Percentiles rank a stretch among this genome's conserved stretches.
These are phyloP conservation scores for Thamnophis elegans DNA, from an alignment of 2,797 vertebrate genomes.

Conservation along the genomic window DNA sequence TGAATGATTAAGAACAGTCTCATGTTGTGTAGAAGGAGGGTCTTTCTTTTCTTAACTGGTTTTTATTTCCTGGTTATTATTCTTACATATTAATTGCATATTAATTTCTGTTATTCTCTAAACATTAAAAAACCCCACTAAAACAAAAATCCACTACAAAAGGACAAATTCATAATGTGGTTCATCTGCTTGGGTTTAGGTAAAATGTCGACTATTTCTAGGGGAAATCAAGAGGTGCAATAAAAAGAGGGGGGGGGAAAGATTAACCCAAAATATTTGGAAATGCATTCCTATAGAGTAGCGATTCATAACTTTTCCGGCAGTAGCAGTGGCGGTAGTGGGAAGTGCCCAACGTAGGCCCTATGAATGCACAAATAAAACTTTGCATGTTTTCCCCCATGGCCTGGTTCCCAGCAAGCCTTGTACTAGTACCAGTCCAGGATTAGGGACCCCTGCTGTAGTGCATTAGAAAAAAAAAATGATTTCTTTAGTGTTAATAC, in stretches of 20 bases:
- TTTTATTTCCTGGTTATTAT: background rate
- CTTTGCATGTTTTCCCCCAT: too few relatives aligned
- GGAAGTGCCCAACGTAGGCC: too few relatives aligned
- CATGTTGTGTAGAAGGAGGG: background rate
- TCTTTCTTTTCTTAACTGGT: background rate
- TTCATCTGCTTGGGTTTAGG: background rate
- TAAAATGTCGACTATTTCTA: background rate
- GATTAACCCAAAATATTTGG: background rate
- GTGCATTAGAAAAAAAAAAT: background rate
- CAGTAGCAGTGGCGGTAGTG: too few relatives aligned
- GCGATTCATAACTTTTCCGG: too few relatives aligned
- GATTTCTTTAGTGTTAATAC: background rate
- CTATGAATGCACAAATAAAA: too few relatives aligned
- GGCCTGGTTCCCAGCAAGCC: too few relatives aligned
- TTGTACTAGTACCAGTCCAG: too few relatives aligned
- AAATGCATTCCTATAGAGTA: background rate
- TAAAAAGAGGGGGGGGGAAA: background rate
- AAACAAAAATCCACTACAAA: background rate
- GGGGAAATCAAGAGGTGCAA: background rate
- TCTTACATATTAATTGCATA: background rate
- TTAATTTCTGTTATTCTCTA: background rate
- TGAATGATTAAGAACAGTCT: slow-evolving; percentile 25
- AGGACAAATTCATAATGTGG: background rate
- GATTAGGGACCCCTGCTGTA: too few relatives aligned
- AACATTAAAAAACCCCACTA: background rate